These are phyloP conservation scores for Gymnarchus niloticus DNA, from an alignment of 2,113 vertebrate genomes.

Conservation along the genomic window DNA sequence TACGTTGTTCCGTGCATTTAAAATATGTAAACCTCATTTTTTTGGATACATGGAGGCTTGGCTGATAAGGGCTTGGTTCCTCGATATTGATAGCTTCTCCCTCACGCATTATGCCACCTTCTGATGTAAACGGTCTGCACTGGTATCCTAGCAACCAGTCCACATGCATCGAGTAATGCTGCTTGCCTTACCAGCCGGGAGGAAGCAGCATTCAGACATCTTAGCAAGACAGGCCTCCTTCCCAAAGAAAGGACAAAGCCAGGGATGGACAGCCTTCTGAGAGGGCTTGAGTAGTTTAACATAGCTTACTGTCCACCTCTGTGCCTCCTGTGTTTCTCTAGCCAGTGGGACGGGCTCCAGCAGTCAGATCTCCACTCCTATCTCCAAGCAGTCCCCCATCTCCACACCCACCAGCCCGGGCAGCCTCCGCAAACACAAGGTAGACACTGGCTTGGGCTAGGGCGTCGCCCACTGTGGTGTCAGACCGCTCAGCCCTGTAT, in stretches of 20 bases:
- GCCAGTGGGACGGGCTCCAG: slow-evolving; percentile 87
- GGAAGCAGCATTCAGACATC: slow-evolving; percentile 21
- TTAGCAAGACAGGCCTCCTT: not conserved
- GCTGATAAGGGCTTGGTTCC: slow-evolving; percentile 20
- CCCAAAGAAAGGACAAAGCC: not conserved
- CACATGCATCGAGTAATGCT: slow-evolving; percentile 32
- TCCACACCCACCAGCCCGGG: slow-evolving; percentile 94
- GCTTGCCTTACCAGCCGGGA: slow-evolving; percentile 27
- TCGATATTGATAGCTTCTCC: slow-evolving; percentile 30
- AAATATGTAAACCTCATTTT: not conserved
- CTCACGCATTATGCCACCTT: slow-evolving; percentile 39
- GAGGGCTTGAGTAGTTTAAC: not conserved
- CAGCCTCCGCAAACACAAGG: slow-evolving; percentile 94
- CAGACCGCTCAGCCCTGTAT: not conserved
- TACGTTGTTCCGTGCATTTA: not conserved
- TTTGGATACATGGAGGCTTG: not conserved
- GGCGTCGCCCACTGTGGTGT: no score
- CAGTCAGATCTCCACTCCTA: slow-evolving; percentile 95
- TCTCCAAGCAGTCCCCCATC: slow-evolving; percentile 97
- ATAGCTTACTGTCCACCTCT: not conserved
- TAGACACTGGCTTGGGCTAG: slow-evolving; percentile 45
- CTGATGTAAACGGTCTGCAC: slow-evolving; percentile 44
- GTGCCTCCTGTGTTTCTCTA: slow-evolving; percentile 7
- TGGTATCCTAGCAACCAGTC: slow-evolving; percentile 54
- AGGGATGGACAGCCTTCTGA: not conserved